Evolutionary conservation across 1,140 invertebrate genomes (phyloP), one percentile per base, ranked within the genome.

Genomic region (Heliconius melpomene): DNA sequence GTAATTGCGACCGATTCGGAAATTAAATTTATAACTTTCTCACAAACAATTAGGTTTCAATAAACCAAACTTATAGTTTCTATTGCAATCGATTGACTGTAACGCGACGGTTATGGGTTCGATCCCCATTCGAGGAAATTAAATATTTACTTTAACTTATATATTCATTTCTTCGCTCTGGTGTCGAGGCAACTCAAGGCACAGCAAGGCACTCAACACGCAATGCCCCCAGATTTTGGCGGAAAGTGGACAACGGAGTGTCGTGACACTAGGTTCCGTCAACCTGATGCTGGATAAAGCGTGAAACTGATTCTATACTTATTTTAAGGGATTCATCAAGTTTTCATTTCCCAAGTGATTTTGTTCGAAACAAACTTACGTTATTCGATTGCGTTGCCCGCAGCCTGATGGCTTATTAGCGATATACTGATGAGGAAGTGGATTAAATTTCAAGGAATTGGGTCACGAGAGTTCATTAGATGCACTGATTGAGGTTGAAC

Each of bases 381-480:
- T 66, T 74, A 57, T 23, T 70, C 77, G 81, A 82, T 86, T 79
- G 80, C 79, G 77, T 81, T 83, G 79, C 46, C 60, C 81, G 73
- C 79, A 80, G 82, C 75, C 75, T 84, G 79, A 84, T 84, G 78
- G 75, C 73, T 81, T 86, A 85, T 85, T 82, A 85, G 74, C 74
- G 74, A 78, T 83, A 82, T 78, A 82, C 79, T 74, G 80, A 83
- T 36, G 79, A 82, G 85, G 84, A 85, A 87, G 86, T 86, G 86
- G 84, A 88, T 88, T 89, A 86, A 89, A 87, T 87, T 80, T 76
- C 83, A 79, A 85, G 83, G 81, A 89, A 89, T 88, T 89, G 54
- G 88, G 87, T 88, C 88, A 82, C 81, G 82, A 72, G 74, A 82
- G 79, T 82, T 76, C 82, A 83, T 87, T 85, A 87, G 66, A 82